These are phyloP conservation scores for Saccostrea glomerata DNA, from an alignment of 1,140 invertebrate species.

Conservation along the genomic window DNA sequence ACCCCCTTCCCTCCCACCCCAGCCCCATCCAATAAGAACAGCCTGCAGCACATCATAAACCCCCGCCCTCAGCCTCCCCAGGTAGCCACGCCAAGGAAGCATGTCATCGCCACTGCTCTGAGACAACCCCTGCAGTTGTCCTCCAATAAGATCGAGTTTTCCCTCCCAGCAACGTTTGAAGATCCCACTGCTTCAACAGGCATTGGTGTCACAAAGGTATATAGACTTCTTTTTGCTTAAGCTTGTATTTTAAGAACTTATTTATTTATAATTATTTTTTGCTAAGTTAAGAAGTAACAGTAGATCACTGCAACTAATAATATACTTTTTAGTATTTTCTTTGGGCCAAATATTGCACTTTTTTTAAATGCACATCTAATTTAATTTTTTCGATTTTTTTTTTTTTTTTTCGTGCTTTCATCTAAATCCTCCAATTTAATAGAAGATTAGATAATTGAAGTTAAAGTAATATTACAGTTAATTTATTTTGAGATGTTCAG, in stretches of 20 bases:
- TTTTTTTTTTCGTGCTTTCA: not conserved
- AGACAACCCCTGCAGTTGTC: constrained; percentile 74
- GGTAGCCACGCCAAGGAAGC: constrained; percentile 73
- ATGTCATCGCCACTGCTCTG: constrained; percentile 76
- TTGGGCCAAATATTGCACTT: too few relatives aligned
- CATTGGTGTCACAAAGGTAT: constrained; percentile 66
- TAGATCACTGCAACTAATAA: not conserved
- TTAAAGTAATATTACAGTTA: too few relatives aligned
- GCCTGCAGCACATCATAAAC: constrained; percentile 75
- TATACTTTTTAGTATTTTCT: too few relatives aligned
- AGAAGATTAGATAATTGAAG: too few relatives aligned
- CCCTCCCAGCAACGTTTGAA: constrained; percentile 67
- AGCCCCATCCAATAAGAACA: constrained; percentile 72
- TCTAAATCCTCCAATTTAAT: not conserved
- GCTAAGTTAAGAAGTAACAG: not conserved
- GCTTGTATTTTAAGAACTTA: not conserved
- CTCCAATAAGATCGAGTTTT: constrained; percentile 70
- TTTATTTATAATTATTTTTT: not conserved
- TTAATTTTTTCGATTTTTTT: not conserved
- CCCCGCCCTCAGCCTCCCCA: constrained; percentile 70
- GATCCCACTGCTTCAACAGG: constrained; percentile 63
- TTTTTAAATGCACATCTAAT: too few relatives aligned
- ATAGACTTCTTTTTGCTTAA: not conserved
- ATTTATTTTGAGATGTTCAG: too few relatives aligned
- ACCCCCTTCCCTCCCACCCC: constrained; percentile 73